phyloP scores from a whole-genome alignment of 2,797 vertebrate species.

The Sebastes oblongus region DNA sequence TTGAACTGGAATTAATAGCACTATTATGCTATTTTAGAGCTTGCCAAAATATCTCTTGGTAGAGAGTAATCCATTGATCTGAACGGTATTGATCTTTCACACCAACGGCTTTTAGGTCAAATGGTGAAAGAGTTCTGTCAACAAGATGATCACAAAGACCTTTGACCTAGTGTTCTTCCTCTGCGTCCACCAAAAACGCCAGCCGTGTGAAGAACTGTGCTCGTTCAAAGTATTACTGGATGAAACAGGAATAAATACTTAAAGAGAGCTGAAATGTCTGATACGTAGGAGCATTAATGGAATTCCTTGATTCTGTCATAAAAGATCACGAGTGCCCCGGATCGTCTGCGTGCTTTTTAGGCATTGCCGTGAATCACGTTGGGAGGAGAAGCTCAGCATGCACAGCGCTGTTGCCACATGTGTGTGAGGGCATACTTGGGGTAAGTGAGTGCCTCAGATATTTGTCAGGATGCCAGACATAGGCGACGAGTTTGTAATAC shows the following conservation, averaged over 20 bases:
- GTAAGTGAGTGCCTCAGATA: conserved; percentile 77
- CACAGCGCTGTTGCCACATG: conserved; percentile 64
- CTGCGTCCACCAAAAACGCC: conserved; percentile 3
- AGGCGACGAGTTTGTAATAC: conserved; percentile 63
- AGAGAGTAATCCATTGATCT: conserved; percentile 5
- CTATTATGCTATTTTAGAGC: conserved; percentile 21
- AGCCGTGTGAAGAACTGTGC: neutral
- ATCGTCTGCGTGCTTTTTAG: conserved; percentile 20
- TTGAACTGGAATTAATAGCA: conserved; percentile 46
- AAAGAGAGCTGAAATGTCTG: conserved; percentile 47
- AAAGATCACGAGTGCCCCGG: conserved; percentile 31
- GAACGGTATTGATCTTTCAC: conserved; percentile 2
- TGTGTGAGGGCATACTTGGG: conserved; percentile 68
- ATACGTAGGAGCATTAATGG: conserved; percentile 57
- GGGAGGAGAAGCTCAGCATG: conserved; percentile 31
- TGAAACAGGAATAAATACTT: conserved; percentile 56
- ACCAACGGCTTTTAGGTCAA: conserved; percentile 2
- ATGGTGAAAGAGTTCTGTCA: neutral
- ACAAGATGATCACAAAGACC: neutral
- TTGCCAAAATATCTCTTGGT: conserved; percentile 13
- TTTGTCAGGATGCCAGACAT: conserved; percentile 82
- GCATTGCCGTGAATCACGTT: conserved; percentile 45
- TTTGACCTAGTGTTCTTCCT: neutral
- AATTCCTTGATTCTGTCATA: conserved; percentile 68
- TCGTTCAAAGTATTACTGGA: neutral